Evolutionary conservation across 2,797 vertebrate genomes (phyloP).

Genomic region (Typhlichthys eigenmanni): DNA sequence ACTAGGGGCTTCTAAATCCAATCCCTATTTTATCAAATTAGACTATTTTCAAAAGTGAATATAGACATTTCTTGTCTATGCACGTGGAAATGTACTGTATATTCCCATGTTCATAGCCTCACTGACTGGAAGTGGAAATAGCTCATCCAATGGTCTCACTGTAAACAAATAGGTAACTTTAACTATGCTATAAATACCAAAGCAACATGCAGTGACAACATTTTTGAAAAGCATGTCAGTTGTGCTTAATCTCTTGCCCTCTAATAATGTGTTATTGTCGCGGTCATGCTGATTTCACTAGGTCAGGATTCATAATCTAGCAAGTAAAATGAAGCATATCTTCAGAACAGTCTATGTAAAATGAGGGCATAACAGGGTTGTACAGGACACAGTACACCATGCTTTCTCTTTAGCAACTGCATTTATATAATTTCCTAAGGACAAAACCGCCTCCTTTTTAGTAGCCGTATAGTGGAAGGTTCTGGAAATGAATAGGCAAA

Average conservation of each 20-base stretch:
- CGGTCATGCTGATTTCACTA: conserved; percentile 16
- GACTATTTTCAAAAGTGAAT: conserved; percentile 52
- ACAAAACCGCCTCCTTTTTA: neutral
- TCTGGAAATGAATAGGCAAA: neutral
- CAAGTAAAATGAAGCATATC: neutral
- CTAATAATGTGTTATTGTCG: neutral
- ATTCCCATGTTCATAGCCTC: conserved; percentile 13
- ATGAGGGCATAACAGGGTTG: conserved; percentile 1
- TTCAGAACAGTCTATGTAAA: conserved; percentile 12
- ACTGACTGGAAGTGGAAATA: conserved; percentile 8
- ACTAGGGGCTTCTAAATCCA: conserved; percentile 27
- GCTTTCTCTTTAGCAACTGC: neutral
- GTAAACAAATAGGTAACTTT: conserved; percentile 18
- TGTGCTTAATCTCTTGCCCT: conserved; percentile 13
- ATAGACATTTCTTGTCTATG: conserved; percentile 50
- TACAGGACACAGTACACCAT: neutral
- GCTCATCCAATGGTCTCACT: conserved; percentile 23
- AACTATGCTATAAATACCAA: neutral
- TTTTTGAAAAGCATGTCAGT: conserved; percentile 13
- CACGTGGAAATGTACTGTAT: conserved; percentile 11
- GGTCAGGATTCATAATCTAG: neutral
- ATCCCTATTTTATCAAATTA: conserved; percentile 34
- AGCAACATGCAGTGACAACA: neutral
- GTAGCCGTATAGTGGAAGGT: neutral
- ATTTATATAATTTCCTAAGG: neutral